Conservation (phyloP, 2,888 invertebrate species). For the Ophonus ardosiacus region DNA sequence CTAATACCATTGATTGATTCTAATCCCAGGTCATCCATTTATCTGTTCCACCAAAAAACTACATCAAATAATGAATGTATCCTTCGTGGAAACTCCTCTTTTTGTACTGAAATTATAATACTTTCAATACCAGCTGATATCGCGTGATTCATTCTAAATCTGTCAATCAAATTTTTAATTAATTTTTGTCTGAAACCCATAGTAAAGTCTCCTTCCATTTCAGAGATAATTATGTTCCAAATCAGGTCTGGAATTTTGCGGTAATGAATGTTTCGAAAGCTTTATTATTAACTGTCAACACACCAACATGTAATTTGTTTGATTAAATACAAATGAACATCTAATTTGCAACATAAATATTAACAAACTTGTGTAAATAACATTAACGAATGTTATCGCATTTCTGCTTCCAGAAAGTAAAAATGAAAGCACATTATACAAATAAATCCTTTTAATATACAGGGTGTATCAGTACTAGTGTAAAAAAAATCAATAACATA, state of each 20-base stretch:
- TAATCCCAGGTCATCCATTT: slow-evolving; percentile 16
- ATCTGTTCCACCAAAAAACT: slow-evolving; percentile 14
- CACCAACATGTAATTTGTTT: background rate
- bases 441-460: slow-evolving; percentile 19
- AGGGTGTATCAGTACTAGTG: too few species aligned
- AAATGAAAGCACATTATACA: background rate
- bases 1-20: slow-evolving; percentile 8
- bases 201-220: too few species aligned
- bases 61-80: background rate
- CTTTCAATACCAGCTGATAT: too few species aligned
- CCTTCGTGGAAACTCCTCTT: background rate
- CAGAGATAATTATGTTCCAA: background rate
- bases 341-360: background rate
- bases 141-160: background rate
- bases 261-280: background rate
- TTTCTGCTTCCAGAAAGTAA: too few species aligned
- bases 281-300: slow-evolving; percentile 17
- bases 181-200: background rate
- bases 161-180: background rate
- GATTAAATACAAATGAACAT: slow-evolving; percentile 1
- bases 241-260: background rate
- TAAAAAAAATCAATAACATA: too few species aligned
- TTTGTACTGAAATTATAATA: background rate
- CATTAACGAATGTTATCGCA: background rate
- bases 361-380: background rate